Base-by-base conservation (phyloP, 2,797 vertebrate species). In the Denticeps clupeoides region DNA sequence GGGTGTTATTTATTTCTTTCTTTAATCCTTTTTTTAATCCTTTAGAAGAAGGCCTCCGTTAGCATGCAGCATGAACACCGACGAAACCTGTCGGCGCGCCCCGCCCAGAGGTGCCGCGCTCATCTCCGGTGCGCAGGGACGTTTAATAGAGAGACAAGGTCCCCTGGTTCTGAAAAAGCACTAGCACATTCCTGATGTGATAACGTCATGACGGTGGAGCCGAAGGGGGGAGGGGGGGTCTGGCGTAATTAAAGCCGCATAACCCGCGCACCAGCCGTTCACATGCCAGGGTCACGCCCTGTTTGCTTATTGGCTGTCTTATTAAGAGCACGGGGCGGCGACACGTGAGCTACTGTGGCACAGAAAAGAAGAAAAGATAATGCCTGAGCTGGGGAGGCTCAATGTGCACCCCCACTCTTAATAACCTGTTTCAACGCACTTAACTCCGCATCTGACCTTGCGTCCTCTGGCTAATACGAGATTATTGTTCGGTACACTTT, bases 281-380 rank as follows among this genome's bases (percentile, higher is more conserved):
- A 59, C 63, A 73, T 72, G 70, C 64, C 71, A 72, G 47, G 62
- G 62, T 67, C 70, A 58, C 43, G 57, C 55, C 56, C 22, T 64
- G 72, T 71, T 72, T 76, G 63, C 64, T 55, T 64, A 70, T 38
- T 22, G 49, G 26, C 44, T 26, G 42, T 59, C 61, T 73, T 64
- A 77, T 67, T 70, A 77, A 70, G 31, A 52, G 42, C 16, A 49
- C 28, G 63, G 49, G 49, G 35, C 16, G 37, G 18, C 7, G 18
- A 33, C 15, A 3, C 22, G 41, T 13, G 2, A 5, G 37, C 4
- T 16, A n/a, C n/a, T n/a, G n/a, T n/a, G n/a, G n/a, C n/a, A n/a
- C n/a, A n/a, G n/a, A n/a, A n/a, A n/a, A n/a, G n/a, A n/a, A n/a
- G n/a, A n/a, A n/a, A n/a, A n/a, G n/a, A n/a, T n/a, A n/a, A n/a